These are phyloP conservation scores for Eupeodes luniger DNA, from an alignment of 2,888 invertebrate species.

Conservation along the genomic window DNA sequence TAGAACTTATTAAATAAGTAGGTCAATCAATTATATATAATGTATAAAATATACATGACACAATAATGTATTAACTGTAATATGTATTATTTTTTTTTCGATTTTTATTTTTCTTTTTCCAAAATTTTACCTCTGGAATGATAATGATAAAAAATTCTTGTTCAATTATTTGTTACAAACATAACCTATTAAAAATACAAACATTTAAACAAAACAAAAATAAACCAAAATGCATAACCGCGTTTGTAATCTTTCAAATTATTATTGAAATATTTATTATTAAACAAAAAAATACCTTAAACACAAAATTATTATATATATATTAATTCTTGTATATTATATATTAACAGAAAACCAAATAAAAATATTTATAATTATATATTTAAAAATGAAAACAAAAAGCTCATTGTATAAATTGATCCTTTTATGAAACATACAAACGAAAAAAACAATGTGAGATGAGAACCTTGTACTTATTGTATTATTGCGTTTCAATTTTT, in stretches of 20 bases:
- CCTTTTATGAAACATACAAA: slow-evolving; percentile 68
- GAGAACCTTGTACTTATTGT: slow-evolving; percentile 72
- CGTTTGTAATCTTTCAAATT: slow-evolving; percentile 66
- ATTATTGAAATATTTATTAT: slow-evolving; percentile 41
- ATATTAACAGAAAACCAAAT: slow-evolving; percentile 43
- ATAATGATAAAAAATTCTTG: slow-evolving; percentile 36
- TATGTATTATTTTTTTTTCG: slow-evolving; percentile 25
- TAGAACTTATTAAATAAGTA: slow-evolving; percentile 62
- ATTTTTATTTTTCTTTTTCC: slow-evolving; percentile 32
- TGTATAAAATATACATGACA: slow-evolving; percentile 27
- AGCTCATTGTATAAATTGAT: slow-evolving; percentile 68
- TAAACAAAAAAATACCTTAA: slow-evolving; percentile 23
- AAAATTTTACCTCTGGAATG: slow-evolving; percentile 47
- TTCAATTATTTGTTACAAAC: slow-evolving; percentile 52
- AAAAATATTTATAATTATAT: slow-evolving; percentile 51
- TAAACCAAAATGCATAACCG: slow-evolving; percentile 55
- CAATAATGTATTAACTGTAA: slow-evolving; percentile 11
- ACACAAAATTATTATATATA: slow-evolving; percentile 36
- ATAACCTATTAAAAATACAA: slow-evolving; percentile 6
- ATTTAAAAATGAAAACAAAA: slow-evolving; percentile 24
- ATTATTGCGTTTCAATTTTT: slow-evolving; percentile 75
- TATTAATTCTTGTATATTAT: slow-evolving; percentile 69
- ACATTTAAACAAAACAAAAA: slow-evolving; percentile 26
- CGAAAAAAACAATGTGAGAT: slow-evolving; percentile 31
- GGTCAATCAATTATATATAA: slow-evolving; percentile 64